Evolutionary conservation across 2,888 invertebrate species (phyloP), one percentile per base, ranked within the genome.

Genomic region (Stenodema calcarata): DNA sequence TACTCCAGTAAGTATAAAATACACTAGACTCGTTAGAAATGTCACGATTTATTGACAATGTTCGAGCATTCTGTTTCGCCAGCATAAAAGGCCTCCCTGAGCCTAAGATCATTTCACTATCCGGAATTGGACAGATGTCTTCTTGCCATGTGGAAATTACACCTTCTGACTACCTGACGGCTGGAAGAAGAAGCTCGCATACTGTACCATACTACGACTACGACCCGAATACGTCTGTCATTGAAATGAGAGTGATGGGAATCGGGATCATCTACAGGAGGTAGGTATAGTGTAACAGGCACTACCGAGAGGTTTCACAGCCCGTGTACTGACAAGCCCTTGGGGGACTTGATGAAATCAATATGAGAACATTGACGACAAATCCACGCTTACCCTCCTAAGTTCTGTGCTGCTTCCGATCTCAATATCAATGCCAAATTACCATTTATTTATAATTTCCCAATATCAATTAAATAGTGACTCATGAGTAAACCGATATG

Each of bases 161-260:
- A 3, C 78, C 54, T 23, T 86, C 86, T 41, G 86, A 86, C 62
- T 86, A 86, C 35, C 27, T 86, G 44, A 69, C 79, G n/a, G 70
- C 84, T 6, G 84, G 84, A 4, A 30, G 86, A n/a, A 78, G 79
- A 18, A 42, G 14, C 18, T 28, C 79, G 12, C 41, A 50, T 41
- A 12, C 27, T 6, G 27, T 28, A 6, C 44, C 23, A 12, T 44
- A 44, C n/a, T 75, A 28, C n/a, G 47, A 73, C 16, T 69, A 78
- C 79, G 69, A 62, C 11, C 69, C 78, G 7, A 14, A 41, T 16
- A 54, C 69, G 7, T 30, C 86, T 27, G 86, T 86, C 16, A 79
- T 86, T 28, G 86, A 86, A 79, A 78, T 86, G 6, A 28, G 70
- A 27, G 78, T 79, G 6, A 27, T 86, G 28, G 86, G 86, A 1